Evolutionary conservation across 23 tunicate genomes (phyloP).

Genomic region (Pegea sp.): DNA sequence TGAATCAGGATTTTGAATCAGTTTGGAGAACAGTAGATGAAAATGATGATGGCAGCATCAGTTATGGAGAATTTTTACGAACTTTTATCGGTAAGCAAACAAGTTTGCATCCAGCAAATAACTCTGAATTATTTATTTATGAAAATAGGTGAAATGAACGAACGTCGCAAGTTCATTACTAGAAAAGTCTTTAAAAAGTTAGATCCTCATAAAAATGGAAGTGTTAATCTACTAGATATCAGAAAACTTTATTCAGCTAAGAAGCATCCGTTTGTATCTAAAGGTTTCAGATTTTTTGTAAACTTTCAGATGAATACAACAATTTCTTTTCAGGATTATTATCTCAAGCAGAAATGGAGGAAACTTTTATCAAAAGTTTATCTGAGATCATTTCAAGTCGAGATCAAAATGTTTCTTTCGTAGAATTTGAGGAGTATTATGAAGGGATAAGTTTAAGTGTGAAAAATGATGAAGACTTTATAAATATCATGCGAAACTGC

Average conservation of each 20-base stretch:
- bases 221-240: constrained; percentile 32
- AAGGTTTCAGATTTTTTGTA: constrained; percentile 22
- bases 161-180: constrained; percentile 30
- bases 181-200: constrained; percentile 69
- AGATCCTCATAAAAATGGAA: constrained; percentile 77
- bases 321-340: constrained; percentile 18
- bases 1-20: constrained; percentile 44
- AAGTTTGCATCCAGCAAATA: background rate
- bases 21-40: constrained; percentile 94
- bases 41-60: constrained; percentile 64
- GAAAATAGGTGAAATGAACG: constrained; percentile 68
- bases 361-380: constrained; percentile 36
- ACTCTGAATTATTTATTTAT: background rate
- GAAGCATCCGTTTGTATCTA: constrained; percentile 53
- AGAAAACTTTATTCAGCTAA: constrained; percentile 61
- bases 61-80: constrained; percentile 85
- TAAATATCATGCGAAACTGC: constrained; percentile 79
- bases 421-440: constrained; percentile 83
- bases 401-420: constrained; percentile 29
- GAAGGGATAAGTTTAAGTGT: constrained; percentile 65
- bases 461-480: constrained; percentile 34
- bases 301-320: too few relatives aligned
- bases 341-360: constrained; percentile 48
- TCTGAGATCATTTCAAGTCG: constrained; percentile 9
- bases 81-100: constrained; percentile 51